These are phyloP conservation scores for Periparus ater DNA, from an alignment of 2,797 vertebrate genomes.

Conservation along the genomic window DNA sequence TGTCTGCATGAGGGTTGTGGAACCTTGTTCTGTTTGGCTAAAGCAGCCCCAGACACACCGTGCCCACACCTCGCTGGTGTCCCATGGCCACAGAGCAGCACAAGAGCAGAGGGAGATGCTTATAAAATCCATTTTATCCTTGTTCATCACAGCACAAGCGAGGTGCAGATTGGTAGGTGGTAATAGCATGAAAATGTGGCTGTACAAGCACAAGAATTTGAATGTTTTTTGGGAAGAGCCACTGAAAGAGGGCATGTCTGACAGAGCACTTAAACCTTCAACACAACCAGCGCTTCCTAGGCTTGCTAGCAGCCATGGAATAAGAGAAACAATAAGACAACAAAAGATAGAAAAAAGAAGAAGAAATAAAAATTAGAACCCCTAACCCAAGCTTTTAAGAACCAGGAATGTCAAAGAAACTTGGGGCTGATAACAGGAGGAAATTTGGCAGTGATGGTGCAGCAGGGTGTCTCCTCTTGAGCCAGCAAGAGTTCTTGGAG, in stretches of 20 bases:
- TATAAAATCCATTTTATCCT: background rate
- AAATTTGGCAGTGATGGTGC: fast-evolving
- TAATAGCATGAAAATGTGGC: background rate
- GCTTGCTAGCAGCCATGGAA: background rate
- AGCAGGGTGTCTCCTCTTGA: background rate
- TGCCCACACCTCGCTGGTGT: fast-evolving
- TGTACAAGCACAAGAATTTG: background rate
- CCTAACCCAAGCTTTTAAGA: background rate
- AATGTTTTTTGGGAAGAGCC: background rate
- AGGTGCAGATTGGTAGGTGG: background rate
- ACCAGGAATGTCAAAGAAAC: background rate
- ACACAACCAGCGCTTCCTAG: background rate
- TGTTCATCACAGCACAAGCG: background rate
- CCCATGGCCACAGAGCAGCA: background rate
- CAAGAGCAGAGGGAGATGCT: background rate
- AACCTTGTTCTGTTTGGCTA: too few species aligned
- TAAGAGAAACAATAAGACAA: background rate
- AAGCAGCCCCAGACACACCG: fast-evolving
- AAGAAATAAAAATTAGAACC: background rate
- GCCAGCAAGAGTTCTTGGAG: background rate
- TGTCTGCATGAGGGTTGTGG: background rate
- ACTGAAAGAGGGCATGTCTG: background rate
- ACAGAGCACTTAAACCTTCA: background rate
- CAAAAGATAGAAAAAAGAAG: background rate
- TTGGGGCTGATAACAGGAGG: background rate